These are phyloP conservation scores for Hipparchia semele DNA, from an alignment of 2,888 invertebrate species.

Conservation along the genomic window DNA sequence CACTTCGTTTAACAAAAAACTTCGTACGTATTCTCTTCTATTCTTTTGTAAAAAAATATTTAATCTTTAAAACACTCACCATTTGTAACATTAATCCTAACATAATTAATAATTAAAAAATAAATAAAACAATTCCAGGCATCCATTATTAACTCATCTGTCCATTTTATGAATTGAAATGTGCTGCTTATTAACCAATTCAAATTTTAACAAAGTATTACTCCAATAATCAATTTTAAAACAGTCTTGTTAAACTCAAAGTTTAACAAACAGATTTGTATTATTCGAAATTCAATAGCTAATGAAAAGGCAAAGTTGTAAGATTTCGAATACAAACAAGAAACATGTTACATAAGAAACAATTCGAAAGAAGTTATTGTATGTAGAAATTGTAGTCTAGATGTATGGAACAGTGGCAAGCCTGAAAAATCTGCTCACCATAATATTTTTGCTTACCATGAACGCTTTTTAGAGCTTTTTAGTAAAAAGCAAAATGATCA, in stretches of 20 bases:
- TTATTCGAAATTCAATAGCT: slow-evolving; percentile 3
- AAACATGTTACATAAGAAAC: slow-evolving; percentile 4
- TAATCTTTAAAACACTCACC: slow-evolving; percentile 49
- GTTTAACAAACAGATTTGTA: slow-evolving; percentile 15
- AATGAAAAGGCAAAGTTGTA: not conserved
- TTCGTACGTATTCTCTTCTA: too few relatives aligned
- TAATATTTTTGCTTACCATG: not conserved
- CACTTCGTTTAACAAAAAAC: too few relatives aligned
- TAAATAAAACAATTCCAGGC: slow-evolving; percentile 23
- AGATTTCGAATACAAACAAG: not conserved
- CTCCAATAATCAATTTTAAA: slow-evolving; percentile 28
- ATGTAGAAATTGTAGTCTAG: too few relatives aligned
- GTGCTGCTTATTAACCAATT: not conserved
- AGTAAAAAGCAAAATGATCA: not conserved
- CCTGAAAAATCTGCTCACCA: not conserved
- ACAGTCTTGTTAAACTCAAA: slow-evolving; percentile 24
- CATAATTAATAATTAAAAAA: slow-evolving; percentile 43
- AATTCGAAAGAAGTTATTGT: not conserved
- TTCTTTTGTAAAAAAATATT: not conserved
- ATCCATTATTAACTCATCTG: slow-evolving; percentile 28
- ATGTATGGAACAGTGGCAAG: not conserved
- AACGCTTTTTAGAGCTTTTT: not conserved
- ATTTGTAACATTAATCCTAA: slow-evolving; percentile 44
- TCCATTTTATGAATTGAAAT: slow-evolving; percentile 22
- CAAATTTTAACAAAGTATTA: not conserved